Conservation (phyloP, 1,140 invertebrate genomes). For the Probaryconus sp. region DNA sequence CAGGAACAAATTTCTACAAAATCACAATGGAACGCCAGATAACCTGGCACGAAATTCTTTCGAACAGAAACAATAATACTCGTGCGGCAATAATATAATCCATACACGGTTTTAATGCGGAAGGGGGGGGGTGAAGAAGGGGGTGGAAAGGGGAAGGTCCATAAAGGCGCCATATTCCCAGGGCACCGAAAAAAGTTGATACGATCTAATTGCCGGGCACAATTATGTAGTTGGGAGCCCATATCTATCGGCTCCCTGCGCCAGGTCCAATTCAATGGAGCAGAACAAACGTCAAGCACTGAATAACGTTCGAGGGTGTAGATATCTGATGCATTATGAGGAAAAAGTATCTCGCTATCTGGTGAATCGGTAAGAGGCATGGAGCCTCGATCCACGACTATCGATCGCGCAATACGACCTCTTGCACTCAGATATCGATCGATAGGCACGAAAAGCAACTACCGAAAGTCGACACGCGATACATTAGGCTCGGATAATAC, state of each 20-base stretch:
- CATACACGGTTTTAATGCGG: too few species aligned
- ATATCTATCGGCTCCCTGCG: background rate
- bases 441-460: conserved; percentile 57
- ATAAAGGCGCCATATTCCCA: too few species aligned
- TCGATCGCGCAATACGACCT: conserved; percentile 61
- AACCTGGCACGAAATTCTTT: too few species aligned
- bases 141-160: conserved; percentile 6
- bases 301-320: conserved; percentile 49
- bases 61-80: too few species aligned
- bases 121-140: conserved; percentile 9
- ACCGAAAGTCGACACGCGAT: conserved; percentile 62
- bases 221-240: conserved; percentile 3
- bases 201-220: conserved; percentile 22
- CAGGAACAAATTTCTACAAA: too few species aligned
- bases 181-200: conserved; percentile 5
- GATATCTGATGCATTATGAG: conserved; percentile 51
- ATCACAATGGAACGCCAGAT: too few species aligned
- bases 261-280: conserved; percentile 44
- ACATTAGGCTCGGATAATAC: conserved; percentile 54
- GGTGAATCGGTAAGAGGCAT: conserved; percentile 47
- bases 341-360: conserved; percentile 49
- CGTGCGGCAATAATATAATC: too few species aligned
- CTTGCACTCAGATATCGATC: conserved; percentile 57
- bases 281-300: conserved; percentile 46
- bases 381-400: conserved; percentile 55